Conservation (phyloP, 1,140 invertebrate genomes). For the Drosophila navojoa region DNA sequence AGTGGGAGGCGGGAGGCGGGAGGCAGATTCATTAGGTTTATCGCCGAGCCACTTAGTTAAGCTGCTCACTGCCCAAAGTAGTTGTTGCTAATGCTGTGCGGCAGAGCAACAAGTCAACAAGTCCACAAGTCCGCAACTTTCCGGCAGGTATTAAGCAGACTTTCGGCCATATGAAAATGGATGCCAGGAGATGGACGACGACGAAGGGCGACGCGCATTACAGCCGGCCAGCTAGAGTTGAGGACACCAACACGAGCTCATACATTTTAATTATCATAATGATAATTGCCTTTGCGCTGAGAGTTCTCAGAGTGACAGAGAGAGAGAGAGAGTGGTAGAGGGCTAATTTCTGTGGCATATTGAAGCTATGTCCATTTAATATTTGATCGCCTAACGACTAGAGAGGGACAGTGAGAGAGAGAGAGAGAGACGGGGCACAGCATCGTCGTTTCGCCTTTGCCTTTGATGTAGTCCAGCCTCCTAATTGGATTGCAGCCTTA, state of each 20-base stretch:
- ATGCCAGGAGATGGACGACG: background rate
- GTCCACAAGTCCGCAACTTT: constrained; percentile 32
- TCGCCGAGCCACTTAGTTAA: constrained; percentile 26
- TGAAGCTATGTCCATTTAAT: constrained; percentile 43
- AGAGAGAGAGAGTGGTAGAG: background rate
- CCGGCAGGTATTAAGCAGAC: constrained; percentile 2
- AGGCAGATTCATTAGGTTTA: constrained; percentile 28
- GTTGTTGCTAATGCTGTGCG: constrained; percentile 34
- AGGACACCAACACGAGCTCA: constrained; percentile 25
- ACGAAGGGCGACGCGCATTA: constrained; percentile 24
- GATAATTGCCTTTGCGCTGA: constrained; percentile 64
- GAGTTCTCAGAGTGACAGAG: constrained; percentile 17
- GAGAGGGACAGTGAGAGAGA: too few relatives aligned
- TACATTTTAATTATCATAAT: constrained; percentile 81
- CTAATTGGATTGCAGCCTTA: constrained; percentile 77
- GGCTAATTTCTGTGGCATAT: constrained; percentile 11
- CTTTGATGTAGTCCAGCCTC: constrained; percentile 63
- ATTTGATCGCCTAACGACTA: constrained; percentile 40
- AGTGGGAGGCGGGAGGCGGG: too few relatives aligned
- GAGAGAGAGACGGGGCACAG: background rate
- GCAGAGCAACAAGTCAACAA: constrained; percentile 16
- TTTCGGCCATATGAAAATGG: constrained; percentile 20
- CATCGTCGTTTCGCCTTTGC: background rate
- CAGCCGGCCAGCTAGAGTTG: constrained; percentile 47
- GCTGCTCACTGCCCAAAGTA: constrained; percentile 25